These are phyloP conservation scores for Antrozous pallidus DNA, from an alignment of 2,797 vertebrate species.

Conservation along the genomic window DNA sequence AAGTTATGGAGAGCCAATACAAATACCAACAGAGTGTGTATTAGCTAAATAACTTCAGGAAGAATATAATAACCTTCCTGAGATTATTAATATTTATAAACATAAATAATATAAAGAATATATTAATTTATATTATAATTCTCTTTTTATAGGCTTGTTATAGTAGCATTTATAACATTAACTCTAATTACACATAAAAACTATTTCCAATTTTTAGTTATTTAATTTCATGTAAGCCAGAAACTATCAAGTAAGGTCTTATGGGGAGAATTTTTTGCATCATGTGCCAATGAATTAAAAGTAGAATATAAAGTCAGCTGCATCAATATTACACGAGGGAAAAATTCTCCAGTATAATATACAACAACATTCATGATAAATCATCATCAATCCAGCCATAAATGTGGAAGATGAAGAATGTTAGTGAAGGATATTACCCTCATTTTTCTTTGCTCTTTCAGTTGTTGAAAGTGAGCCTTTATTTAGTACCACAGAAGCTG, in stretches of 20 bases:
- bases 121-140: background rate
- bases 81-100: slow-evolving; percentile 19
- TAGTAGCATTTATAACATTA: background rate
- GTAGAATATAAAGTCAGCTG: background rate
- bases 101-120: background rate
- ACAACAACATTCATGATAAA: background rate
- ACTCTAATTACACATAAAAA: background rate
- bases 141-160: background rate
- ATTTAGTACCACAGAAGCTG: background rate
- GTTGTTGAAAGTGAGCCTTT: background rate
- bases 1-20: background rate
- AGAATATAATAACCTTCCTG: background rate
- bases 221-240: slow-evolving; percentile 1
- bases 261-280: background rate
- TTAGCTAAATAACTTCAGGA: background rate
- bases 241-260: background rate
- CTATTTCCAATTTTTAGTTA: background rate
- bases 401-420: background rate
- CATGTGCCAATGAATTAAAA: background rate
- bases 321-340: background rate
- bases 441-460: background rate
- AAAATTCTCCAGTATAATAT: background rate
- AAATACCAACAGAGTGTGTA: background rate
- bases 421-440: background rate
- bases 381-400: background rate